Conservation (phyloP, 2,113 vertebrate genomes). For the Pipra filicauda region DNA sequence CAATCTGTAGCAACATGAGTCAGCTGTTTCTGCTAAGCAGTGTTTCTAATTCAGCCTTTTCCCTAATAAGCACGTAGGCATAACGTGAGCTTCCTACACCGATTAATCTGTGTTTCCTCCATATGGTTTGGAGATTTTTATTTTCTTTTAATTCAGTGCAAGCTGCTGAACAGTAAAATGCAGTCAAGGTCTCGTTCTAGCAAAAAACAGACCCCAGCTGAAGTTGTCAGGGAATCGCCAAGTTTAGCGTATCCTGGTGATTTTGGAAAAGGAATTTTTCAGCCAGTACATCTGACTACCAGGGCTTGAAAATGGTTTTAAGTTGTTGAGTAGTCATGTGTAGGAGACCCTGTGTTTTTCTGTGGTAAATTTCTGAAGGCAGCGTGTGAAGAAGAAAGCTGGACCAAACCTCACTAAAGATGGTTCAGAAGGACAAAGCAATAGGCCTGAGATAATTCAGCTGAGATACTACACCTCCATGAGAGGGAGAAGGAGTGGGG, state of each 20-base stretch:
- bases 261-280: slow-evolving; percentile 15
- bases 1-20: slow-evolving; percentile 19
- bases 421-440: background rate
- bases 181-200: slow-evolving; percentile 39
- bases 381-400: background rate
- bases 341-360: background rate
- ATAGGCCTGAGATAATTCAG: background rate
- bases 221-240: background rate
- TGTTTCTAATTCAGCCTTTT: slow-evolving; percentile 65
- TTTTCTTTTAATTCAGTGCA: slow-evolving; percentile 52
- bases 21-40: slow-evolving; percentile 68
- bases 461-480: accelerated
- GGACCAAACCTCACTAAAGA: background rate
- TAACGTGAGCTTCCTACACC: slow-evolving; percentile 69
- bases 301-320: background rate
- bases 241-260: background rate
- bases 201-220: background rate
- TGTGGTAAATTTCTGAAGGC: background rate
- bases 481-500: background rate
- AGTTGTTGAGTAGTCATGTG: background rate
- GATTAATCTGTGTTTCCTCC: slow-evolving; percentile 74
- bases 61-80: slow-evolving; percentile 53
- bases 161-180: slow-evolving; percentile 61
- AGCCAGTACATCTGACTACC: background rate
- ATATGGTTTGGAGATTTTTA: slow-evolving; percentile 78